Conservation (phyloP, 1,140 invertebrate genomes). For the Conopomorpha cramerella region DNA sequence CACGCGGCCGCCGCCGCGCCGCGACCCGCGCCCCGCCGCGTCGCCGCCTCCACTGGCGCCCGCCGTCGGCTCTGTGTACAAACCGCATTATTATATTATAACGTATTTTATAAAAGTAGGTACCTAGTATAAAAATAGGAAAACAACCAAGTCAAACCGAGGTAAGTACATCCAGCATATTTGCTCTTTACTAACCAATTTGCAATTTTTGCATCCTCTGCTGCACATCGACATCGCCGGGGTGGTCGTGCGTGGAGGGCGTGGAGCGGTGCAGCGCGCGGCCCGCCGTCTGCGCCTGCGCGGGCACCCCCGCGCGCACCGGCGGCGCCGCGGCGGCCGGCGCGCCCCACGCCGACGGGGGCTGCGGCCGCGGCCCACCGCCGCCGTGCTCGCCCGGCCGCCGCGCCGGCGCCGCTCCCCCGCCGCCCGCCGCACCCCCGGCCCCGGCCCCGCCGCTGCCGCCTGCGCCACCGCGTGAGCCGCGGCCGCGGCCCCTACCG, state of each 20-base stretch:
- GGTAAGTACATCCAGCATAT: too few relatives aligned
- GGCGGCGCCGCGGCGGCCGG: slow-evolving; percentile 24
- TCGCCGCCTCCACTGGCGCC: slow-evolving; percentile 14
- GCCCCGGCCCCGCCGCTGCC: slow-evolving; percentile 26
- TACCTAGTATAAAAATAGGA: too few relatives aligned
- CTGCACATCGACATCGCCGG: slow-evolving; percentile 41
- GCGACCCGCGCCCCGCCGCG: slow-evolving; percentile 23
- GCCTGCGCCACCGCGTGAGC: slow-evolving; percentile 22
- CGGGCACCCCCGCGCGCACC: slow-evolving; percentile 27
- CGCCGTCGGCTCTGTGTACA: too few relatives aligned
- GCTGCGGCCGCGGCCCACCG: slow-evolving; percentile 26
- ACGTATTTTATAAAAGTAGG: too few relatives aligned
- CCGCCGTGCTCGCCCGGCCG: slow-evolving; percentile 20
- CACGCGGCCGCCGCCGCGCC: slow-evolving; percentile 33
- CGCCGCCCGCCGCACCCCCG: slow-evolving; percentile 14
- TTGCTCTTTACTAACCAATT: slow-evolving; percentile 23
- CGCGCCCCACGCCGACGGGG: slow-evolving; percentile 34
- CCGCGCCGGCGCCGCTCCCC: slow-evolving; percentile 14
- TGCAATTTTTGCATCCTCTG: slow-evolving; percentile 30
- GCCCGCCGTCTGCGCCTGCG: slow-evolving; percentile 18
- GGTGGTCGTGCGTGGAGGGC: slow-evolving; percentile 26
- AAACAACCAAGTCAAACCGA: too few relatives aligned
- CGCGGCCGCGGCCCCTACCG: slow-evolving; percentile 23
- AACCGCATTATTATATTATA: too few relatives aligned
- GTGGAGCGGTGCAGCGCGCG: slow-evolving; percentile 29